Conservation (phyloP, 2,888 invertebrate genomes). For the Callyntrura guangdongensis region DNA sequence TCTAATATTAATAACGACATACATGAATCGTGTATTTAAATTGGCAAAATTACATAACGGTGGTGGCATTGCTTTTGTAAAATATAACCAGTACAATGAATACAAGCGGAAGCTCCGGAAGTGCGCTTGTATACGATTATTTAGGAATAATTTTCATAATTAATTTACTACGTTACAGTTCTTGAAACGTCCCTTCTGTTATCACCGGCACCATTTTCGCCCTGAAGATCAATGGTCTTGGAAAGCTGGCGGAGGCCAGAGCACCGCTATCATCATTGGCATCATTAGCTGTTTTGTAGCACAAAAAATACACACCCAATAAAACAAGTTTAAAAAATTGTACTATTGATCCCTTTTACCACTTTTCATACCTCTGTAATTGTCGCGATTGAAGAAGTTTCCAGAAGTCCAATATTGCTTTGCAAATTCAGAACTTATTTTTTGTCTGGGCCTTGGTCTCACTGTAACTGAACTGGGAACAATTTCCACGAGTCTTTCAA, state of each 20-base stretch:
- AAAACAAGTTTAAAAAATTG: conserved; percentile 8
- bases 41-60: background rate
- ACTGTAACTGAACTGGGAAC: conserved; percentile 71
- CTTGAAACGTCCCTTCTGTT: conserved; percentile 62
- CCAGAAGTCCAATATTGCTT: conserved; percentile 80
- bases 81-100: background rate
- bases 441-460: conserved; percentile 73
- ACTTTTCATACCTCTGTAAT: conserved; percentile 71
- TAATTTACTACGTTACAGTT: conserved; percentile 42
- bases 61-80: background rate
- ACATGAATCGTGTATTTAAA: background rate
- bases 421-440: conserved; percentile 72
- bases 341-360: background rate
- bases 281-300: conserved; percentile 30
- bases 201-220: conserved; percentile 63
- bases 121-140: background rate
- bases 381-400: conserved; percentile 72
- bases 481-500: conserved; percentile 70
- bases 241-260: conserved; percentile 54
- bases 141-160: background rate
- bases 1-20: background rate
- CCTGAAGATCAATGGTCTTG: conserved; percentile 63
- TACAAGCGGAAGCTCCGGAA: conserved; percentile 48
- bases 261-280: conserved; percentile 29
- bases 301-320: background rate